Percentiles rank a stretch among this genome's conserved stretches.
Conservation (phyloP, 2,113 vertebrate genomes). For the Oenanthe oenanthe region DNA sequence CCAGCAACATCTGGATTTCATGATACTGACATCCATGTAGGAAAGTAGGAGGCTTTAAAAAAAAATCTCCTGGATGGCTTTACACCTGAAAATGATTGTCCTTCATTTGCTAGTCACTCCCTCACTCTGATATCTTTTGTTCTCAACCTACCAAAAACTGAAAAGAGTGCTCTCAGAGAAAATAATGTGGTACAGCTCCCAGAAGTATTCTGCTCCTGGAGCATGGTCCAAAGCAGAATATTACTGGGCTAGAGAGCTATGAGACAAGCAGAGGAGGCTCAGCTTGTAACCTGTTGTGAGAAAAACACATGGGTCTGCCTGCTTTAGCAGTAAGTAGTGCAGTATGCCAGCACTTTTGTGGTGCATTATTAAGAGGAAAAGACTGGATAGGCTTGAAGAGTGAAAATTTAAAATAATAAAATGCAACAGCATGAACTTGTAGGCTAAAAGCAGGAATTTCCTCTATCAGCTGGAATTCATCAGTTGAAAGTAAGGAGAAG, state of each 20-base stretch:
- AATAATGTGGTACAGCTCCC: not conserved
- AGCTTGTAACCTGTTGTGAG: not conserved
- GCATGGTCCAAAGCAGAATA: not conserved
- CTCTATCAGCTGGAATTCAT: not conserved
- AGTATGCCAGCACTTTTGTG: not conserved
- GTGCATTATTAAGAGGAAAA: not conserved
- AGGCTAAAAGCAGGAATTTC: not conserved
- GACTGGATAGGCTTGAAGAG: not conserved
- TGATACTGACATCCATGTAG: not conserved
- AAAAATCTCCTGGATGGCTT: not conserved
- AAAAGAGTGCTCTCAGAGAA: not conserved
- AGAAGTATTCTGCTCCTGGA: not conserved
- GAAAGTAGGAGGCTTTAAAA: not conserved
- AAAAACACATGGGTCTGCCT: not conserved
- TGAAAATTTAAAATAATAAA: not conserved
- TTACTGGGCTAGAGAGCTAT: not conserved
- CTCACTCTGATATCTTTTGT: not conserved
- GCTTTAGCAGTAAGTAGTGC: not conserved
- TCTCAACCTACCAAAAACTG: not conserved
- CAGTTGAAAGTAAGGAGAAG: not conserved
- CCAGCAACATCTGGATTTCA: conserved; percentile 25
- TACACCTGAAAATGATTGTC: conserved; percentile 39
- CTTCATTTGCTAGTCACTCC: not conserved
- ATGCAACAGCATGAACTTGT: not conserved
- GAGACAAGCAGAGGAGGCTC: not conserved